Evolutionary conservation across 2,113 vertebrate species (phyloP).

Genomic region (Odontophorus gujanensis): DNA sequence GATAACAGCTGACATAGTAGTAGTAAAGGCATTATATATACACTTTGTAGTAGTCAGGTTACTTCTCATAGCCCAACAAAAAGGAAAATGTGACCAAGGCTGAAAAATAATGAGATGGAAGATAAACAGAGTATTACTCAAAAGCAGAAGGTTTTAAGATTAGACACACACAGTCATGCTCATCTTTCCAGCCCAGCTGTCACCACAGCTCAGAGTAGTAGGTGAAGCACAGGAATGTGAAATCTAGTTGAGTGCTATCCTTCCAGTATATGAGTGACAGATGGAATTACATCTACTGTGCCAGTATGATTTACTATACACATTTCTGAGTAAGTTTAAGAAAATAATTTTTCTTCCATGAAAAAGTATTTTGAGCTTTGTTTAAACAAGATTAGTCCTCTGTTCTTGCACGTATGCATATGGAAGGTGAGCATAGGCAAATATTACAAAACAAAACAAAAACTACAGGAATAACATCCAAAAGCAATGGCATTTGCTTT

Average conservation of each 20-base stretch:
- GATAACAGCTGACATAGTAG: background rate
- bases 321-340: background rate
- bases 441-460: background rate
- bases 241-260: background rate
- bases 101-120: background rate
- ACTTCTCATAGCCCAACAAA: background rate
- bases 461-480: background rate
- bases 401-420: background rate
- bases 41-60: background rate
- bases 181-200: background rate
- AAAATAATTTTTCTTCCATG: background rate
- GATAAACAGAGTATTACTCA: background rate
- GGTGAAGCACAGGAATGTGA: background rate
- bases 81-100: background rate
- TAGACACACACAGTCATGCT: background rate
- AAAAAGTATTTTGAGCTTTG: background rate
- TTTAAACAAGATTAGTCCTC: background rate
- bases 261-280: background rate
- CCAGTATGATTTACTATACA: background rate
- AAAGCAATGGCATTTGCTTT: background rate
- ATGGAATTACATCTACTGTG: background rate
- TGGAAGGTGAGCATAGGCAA: background rate
- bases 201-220: background rate
- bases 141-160: background rate
- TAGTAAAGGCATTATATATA: background rate